Percentiles rank a stretch among this genome's conserved stretches.
phyloP scores from a whole-genome alignment of 2,888 invertebrate genomes.

The Scaptodrosophila latifasciaeformis region DNA sequence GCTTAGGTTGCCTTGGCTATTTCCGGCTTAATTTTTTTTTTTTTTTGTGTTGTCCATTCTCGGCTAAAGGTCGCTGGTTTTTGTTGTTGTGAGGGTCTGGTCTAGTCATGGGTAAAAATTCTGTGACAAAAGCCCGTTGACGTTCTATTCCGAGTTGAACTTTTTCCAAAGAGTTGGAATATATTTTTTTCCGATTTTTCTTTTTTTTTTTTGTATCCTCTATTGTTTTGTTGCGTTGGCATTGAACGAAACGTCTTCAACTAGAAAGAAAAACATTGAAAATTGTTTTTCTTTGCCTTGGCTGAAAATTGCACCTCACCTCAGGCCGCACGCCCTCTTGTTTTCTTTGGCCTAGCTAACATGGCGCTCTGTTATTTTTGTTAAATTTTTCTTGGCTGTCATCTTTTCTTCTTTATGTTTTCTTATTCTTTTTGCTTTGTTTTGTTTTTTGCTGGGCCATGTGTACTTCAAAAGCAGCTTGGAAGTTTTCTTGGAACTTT shows the following conservation, averaged over 20 bases:
- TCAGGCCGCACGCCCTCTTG: not conserved
- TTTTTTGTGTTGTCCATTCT: slow-evolving; percentile 18
- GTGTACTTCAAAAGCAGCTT: slow-evolving; percentile 51
- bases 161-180: slow-evolving; percentile 52
- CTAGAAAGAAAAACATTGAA: slow-evolving; percentile 65
- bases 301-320: no score
- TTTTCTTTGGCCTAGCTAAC: no score
- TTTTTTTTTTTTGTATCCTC: slow-evolving; percentile 16
- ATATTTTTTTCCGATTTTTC: slow-evolving; percentile 15
- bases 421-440: not conserved
- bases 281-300: slow-evolving; percentile 63
- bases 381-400: slow-evolving; percentile 49
- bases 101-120: slow-evolving; percentile 56
- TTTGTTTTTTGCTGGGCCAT: slow-evolving; percentile 29
- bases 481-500: slow-evolving; percentile 27
- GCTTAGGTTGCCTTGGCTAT: slow-evolving; percentile 43
- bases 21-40: slow-evolving; percentile 50
- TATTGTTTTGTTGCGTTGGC: slow-evolving; percentile 38
- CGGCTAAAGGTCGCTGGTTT: slow-evolving; percentile 10
- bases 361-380: slow-evolving; percentile 41
- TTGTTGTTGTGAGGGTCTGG: slow-evolving; percentile 27
- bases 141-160: slow-evolving; percentile 17
- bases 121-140: slow-evolving; percentile 43
- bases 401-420: slow-evolving; percentile 28
- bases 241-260: slow-evolving; percentile 62